phyloP scores from a whole-genome alignment of 2,888 invertebrate genomes.

The Drosophila trichaetosa region DNA sequence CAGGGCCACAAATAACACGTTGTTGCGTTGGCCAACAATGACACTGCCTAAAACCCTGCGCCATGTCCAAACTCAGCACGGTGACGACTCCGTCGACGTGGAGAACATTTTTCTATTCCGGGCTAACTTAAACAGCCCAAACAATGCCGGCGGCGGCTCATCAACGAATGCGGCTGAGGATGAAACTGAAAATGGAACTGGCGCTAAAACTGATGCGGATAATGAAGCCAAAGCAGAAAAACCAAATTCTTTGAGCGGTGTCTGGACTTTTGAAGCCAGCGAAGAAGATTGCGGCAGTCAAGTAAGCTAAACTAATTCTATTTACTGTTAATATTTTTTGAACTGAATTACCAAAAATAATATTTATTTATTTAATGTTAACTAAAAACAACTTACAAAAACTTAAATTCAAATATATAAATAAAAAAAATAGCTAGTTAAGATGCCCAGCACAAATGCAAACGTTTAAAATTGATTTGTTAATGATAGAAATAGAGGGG shows the following conservation, averaged over 20 bases:
- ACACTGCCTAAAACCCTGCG: slow-evolving; percentile 51
- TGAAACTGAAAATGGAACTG: slow-evolving; percentile 1
- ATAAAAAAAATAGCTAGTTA: neutral
- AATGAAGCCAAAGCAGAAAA: slow-evolving; percentile 11
- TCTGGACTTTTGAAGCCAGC: slow-evolving; percentile 54
- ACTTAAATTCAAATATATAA: too few species aligned
- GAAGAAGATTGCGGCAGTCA: slow-evolving; percentile 44
- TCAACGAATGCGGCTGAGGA: neutral
- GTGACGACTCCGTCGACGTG: slow-evolving; percentile 52
- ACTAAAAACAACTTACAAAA: too few species aligned
- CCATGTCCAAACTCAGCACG: slow-evolving; percentile 65
- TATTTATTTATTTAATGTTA: neutral
- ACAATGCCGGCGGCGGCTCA: neutral
- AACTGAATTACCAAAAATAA: neutral
- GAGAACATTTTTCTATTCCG: slow-evolving; percentile 75
- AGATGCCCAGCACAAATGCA: neutral
- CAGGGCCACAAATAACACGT: slow-evolving; percentile 11
- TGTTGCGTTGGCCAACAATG: slow-evolving; percentile 45
- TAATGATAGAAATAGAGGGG: neutral
- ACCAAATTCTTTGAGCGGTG: slow-evolving; percentile 20
- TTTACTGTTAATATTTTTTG: neutral
- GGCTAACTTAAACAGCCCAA: slow-evolving; percentile 32
- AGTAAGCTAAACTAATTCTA: slow-evolving; percentile 30
- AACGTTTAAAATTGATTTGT: neutral
- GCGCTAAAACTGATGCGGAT: slow-evolving; percentile 1